These are phyloP conservation scores for Maccullochella peelii DNA, from an alignment of 2,113 vertebrate genomes.

Conservation along the genomic window DNA sequence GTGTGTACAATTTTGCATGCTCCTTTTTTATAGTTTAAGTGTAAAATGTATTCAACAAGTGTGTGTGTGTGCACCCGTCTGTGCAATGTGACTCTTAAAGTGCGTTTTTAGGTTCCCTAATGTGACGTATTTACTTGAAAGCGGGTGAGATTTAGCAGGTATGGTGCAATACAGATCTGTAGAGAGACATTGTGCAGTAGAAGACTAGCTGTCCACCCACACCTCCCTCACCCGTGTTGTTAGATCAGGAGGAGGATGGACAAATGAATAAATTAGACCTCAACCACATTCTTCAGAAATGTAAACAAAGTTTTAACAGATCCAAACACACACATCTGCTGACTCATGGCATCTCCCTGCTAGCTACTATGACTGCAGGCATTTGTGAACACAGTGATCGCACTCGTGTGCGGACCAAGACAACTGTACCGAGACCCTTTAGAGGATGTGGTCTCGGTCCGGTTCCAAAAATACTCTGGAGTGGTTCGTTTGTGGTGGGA, in stretches of 20 bases:
- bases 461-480: no score
- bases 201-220: background rate
- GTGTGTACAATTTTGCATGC: constrained; percentile 52
- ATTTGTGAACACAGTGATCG: no score
- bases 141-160: background rate
- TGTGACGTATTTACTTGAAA: background rate
- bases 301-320: background rate
- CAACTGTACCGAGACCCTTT: no score
- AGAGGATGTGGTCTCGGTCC: no score
- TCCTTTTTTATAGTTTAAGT: constrained; percentile 18
- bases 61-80: background rate
- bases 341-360: background rate
- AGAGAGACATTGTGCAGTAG: background rate
- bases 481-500: no score
- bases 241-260: background rate
- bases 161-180: background rate
- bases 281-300: background rate
- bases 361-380: background rate
- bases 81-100: background rate
- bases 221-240: background rate
- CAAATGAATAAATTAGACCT: background rate
- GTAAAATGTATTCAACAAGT: constrained; percentile 29
- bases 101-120: background rate
- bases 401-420: no score
- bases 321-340: background rate